phyloP scores from a whole-genome alignment of 2,797 vertebrate species.

The Cuculus canorus region DNA sequence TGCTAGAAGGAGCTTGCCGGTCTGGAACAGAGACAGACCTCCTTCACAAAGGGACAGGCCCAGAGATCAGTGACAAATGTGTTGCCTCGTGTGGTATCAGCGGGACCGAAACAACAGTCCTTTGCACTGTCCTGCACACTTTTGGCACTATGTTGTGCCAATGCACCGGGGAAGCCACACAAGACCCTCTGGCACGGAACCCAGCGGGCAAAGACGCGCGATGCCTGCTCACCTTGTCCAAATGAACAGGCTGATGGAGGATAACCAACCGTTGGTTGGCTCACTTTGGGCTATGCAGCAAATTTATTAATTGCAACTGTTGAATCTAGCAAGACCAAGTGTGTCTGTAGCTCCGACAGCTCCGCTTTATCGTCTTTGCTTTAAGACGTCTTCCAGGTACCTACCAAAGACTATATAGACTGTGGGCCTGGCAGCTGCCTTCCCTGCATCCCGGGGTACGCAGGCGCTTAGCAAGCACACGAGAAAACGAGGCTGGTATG shows the following conservation, averaged over 20 bases:
- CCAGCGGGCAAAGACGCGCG: rapidly evolving
- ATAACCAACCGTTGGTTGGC: not conserved
- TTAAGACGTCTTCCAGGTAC: not conserved
- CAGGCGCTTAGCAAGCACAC: too few species aligned
- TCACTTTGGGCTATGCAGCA: not conserved
- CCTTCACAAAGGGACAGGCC: not conserved
- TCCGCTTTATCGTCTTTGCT: not conserved
- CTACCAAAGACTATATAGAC: not conserved
- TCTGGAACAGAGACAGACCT: not conserved
- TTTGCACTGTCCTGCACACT: not conserved
- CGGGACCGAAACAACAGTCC: not conserved
- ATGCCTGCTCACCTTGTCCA: not conserved
- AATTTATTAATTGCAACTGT: not conserved
- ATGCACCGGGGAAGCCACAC: rapidly evolving
- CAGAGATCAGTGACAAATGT: not conserved
- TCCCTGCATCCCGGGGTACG: rapidly evolving
- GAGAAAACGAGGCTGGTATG: not conserved
- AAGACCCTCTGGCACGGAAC: not conserved
- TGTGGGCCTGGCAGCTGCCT: not conserved
- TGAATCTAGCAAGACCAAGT: not conserved
- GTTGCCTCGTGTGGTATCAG: rapidly evolving
- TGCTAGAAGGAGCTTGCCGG: not conserved
- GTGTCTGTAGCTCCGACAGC: not conserved
- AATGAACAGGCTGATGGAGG: not conserved
- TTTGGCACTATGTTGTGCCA: not conserved